Percentiles rank a stretch among this genome's conserved stretches.
These are phyloP conservation scores for Ochotona princeps DNA, from an alignment of 2,113 vertebrate genomes.

Conservation along the genomic window DNA sequence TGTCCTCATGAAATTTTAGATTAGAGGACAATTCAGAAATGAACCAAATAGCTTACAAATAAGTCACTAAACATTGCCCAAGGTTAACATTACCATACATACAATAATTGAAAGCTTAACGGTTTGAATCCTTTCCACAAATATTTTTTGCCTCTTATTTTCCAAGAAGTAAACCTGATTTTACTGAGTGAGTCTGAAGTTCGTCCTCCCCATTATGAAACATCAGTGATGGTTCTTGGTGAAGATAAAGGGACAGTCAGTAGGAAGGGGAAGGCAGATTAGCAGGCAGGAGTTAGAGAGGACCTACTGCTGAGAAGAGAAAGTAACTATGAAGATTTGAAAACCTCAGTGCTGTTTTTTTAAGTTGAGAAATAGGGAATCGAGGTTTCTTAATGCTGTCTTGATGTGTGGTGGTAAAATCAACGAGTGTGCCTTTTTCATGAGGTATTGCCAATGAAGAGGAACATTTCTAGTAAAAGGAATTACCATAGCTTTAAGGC, in stretches of 20 bases:
- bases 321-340: background rate
- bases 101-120: background rate
- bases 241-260: background rate
- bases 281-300: background rate
- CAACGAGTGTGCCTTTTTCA: slow-evolving; percentile 30
- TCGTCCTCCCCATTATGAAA: background rate
- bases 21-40: background rate
- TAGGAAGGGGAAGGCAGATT: background rate
- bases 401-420: slow-evolving; percentile 33
- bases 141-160: background rate
- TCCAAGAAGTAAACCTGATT: background rate
- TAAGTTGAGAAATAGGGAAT: background rate
- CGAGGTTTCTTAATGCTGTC: background rate
- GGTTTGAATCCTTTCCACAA: background rate
- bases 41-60: background rate
- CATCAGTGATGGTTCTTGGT: background rate
- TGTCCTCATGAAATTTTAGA: background rate
- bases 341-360: background rate
- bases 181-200: background rate
- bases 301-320: background rate
- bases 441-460: slow-evolving; percentile 28
- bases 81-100: background rate
- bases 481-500: slow-evolving; percentile 48
- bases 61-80: background rate
- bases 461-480: slow-evolving; percentile 37